Evolutionary conservation across 2,113 vertebrate genomes (phyloP).

Genomic region (Oryzias celebensis): DNA sequence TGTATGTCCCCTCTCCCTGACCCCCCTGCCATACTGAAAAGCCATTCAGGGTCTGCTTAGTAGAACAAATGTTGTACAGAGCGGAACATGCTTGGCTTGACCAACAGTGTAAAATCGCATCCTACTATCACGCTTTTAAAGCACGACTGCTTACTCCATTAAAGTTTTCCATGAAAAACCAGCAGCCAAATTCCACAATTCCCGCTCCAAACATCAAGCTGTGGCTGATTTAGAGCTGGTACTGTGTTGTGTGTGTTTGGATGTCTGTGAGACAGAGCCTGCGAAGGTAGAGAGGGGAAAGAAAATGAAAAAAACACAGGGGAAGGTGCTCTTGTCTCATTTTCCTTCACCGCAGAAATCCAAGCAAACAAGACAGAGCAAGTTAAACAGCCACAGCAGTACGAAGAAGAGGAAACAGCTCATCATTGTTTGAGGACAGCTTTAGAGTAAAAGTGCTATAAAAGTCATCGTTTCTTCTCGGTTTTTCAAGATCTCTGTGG

Average conservation of each 20-base stretch:
- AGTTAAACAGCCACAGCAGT: conserved; percentile 21
- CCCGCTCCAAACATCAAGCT: conserved; percentile 50
- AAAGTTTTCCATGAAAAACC: conserved; percentile 63
- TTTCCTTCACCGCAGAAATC: conserved; percentile 60
- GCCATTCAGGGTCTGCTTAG: conserved; percentile 49
- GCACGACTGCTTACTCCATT: conserved; percentile 67
- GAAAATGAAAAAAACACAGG: conserved; percentile 34
- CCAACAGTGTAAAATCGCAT: conserved; percentile 60
- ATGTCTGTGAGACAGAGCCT: conserved; percentile 11
- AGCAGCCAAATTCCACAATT: conserved; percentile 64
- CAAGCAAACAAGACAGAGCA: conserved; percentile 30
- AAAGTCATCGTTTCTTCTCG: conserved; percentile 26
- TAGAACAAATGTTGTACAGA: conserved; percentile 67
- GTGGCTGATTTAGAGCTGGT: conserved; percentile 43
- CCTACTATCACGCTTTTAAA: conserved; percentile 55
- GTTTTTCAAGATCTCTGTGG: conserved; percentile 13
- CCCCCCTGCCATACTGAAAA: conserved; percentile 66
- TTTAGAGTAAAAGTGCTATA: conserved; percentile 11
- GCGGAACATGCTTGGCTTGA: conserved; percentile 68
- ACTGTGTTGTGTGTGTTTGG: conserved; percentile 1
- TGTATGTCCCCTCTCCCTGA: conserved; percentile 56
- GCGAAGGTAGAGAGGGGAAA: conserved; percentile 42
- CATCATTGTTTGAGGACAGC: conserved; percentile 47
- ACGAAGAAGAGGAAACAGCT: conserved; percentile 37
- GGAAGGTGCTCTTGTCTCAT: conserved; percentile 50